Percentiles rank a stretch among this genome's conserved stretches.
phyloP scores from a whole-genome alignment of 2,113 vertebrate species.

The Saguinus imperator region DNA sequence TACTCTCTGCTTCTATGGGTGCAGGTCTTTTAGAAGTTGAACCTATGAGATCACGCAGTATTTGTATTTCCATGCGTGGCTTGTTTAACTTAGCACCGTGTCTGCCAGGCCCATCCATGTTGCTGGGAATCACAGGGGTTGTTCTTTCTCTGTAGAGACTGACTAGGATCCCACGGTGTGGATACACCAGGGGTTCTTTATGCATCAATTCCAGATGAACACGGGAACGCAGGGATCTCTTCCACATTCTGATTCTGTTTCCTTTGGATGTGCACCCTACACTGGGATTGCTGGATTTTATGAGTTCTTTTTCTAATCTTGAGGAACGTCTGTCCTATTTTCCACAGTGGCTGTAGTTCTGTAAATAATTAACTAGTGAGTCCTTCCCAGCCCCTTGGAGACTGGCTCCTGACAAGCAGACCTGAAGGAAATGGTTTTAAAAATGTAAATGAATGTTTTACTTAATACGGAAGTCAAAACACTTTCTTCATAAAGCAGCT shows the following conservation, averaged over 20 bases:
- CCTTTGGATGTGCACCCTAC: neutral
- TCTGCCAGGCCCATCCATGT: neutral
- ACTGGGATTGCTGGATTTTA: fast-evolving
- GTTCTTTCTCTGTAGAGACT: neutral
- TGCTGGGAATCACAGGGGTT: neutral
- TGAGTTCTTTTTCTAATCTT: no score
- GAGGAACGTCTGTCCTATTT: neutral
- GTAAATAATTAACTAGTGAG: neutral
- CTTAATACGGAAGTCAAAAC: neutral
- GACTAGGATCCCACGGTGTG: neutral
- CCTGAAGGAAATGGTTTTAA: neutral
- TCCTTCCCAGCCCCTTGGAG: neutral
- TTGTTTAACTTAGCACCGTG: neutral
- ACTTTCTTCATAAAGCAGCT: neutral
- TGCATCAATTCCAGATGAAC: neutral
- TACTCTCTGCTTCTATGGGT: neutral
- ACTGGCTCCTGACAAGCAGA: neutral
- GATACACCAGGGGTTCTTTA: no score
- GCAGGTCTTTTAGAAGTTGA: neutral
- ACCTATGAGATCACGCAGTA: fast-evolving
- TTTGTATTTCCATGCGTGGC: neutral
- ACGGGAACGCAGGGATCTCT: neutral
- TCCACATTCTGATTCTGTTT: neutral
- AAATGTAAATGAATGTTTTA: neutral
- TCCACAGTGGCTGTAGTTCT: neutral